Base-by-base conservation (phyloP, 2,888 invertebrate genomes). In the Tolmerus cingulatus region DNA sequence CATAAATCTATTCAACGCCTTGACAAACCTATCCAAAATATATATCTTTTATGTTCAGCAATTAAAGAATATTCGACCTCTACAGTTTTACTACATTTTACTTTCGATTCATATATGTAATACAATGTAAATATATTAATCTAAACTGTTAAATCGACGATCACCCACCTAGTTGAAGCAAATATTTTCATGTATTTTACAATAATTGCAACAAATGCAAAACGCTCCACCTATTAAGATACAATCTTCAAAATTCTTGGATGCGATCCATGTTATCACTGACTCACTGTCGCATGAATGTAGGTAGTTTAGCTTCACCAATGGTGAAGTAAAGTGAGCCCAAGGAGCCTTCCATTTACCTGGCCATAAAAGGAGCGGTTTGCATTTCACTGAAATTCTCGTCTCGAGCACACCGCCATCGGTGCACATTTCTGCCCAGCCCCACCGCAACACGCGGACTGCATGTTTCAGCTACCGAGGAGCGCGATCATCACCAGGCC, bases 371-470 rank as follows among this genome's bases (percentile, higher is more conserved):
- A 81, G 81, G 81, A 81, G 81, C 27, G 51, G 81, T 51, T 55
- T 81, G 81, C 55, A 81, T 81, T 78, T 81, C 46, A 55, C 81
- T 81, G 27, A 81, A 81, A 81, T 81, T 81, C 55, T 55, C 51
- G 76, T 66, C 76, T 34, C 76, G 76, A 37, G 37, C 76, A 40
- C 8, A 19, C 37, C 76, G 40, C 37, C 76, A 37, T 40, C 76
- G 40, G 34, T 76, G 76, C 76, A 37, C 7, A 12, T 76, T 76
- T 40, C 40, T 76, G 66, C 66, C 66, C 4, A 66, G 27, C 66
- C 66, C 66, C 66, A 66, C 23, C 19, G 51, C n/a, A n/a, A n/a
- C n/a, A 19, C 16, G 51, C 51, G n/a, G 51, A 51, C 51, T 51
- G 51, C 51, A 51, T n/a, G 16, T 16, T 12, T 23, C 27, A 66